Evolutionary conservation across 2,888 invertebrate genomes (phyloP), one percentile per base, ranked within the genome.

Genomic region (Lycia hirtaria): DNA sequence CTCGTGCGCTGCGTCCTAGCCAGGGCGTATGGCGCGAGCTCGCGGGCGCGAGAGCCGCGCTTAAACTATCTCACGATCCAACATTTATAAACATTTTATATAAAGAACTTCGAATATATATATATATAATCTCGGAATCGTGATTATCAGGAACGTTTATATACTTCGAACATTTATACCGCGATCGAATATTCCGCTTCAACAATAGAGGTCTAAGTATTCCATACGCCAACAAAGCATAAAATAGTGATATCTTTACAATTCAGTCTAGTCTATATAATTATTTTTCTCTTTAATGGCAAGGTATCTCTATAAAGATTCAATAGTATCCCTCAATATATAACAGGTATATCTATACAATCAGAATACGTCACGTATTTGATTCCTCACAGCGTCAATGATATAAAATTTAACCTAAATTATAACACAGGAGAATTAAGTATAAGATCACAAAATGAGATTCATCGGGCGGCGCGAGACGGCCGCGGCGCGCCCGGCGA

Each of bases 371-470:
- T 87, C 82, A 82, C 86, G 88, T 84, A 88, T 87, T 81, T 75
- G 84, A 85, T 87, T 84, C 87, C 85, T 90, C 90, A 89, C 91
- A 89, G 91, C 91, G 87, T 90, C 89, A 85, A 90, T 91, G 91
- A 91, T 92, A 92, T 90, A 90, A 92, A 91, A 92, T 90, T 91
- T 92, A 91, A 92, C 90, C 91, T 92, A 92, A 92, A 92, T 87
- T 89, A 90, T 90, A 92, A 92, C 91, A 92, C 90, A 92, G 90
- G 90, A 90, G 91, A 92, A 90, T 92, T 92, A 92, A 92, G 91
- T 92, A 90, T 92, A 92, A 92, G 91, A 92, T 92, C 91, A 92
- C 91, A 92, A 91, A 92, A 92, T 92, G 91, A 92, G 91, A 92
- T 92, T 92, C 90, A 88, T 83, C 89, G 88, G 91, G 90, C 87